Evolutionary conservation across 2,113 vertebrate species (phyloP).

Genomic region (Tragelaphus buxtoni): DNA sequence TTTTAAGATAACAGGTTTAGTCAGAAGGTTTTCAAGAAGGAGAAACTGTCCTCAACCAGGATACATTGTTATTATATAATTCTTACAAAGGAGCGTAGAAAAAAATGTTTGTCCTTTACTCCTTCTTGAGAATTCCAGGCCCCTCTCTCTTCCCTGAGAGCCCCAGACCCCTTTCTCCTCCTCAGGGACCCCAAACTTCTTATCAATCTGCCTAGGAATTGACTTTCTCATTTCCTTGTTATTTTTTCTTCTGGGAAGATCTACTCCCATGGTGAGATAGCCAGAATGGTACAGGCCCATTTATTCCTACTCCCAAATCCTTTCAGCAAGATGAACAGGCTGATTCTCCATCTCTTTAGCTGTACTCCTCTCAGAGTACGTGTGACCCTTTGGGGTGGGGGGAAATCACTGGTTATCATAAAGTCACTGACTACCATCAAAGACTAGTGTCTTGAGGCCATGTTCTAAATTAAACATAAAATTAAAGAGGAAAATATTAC

Average conservation of each 20-base stretch:
- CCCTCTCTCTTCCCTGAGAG: not conserved
- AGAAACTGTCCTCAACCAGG: not conserved
- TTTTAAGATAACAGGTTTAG: not conserved
- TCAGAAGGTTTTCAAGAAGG: not conserved
- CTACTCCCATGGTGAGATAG: not conserved
- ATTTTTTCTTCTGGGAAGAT: not conserved
- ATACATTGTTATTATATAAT: not conserved
- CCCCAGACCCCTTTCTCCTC: not conserved
- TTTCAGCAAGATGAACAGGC: not conserved
- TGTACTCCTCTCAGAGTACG: not conserved
- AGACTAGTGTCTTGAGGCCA: not conserved
- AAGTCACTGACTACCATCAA: not conserved
- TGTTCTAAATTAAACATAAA: slow-evolving; percentile 49
- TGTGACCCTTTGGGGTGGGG: no score
- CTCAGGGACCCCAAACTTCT: not conserved
- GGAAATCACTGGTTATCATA: not conserved
- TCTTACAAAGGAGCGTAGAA: not conserved
- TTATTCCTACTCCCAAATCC: not conserved
- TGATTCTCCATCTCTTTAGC: not conserved
- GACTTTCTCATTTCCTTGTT: not conserved
- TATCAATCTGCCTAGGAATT: not conserved
- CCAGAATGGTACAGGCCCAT: not conserved
- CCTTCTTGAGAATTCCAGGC: not conserved
- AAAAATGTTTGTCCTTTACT: not conserved
- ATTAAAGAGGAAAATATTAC: slow-evolving; percentile 41